Evolutionary conservation across 2,113 vertebrate genomes (phyloP).

Genomic region (Oenanthe melanoleuca): DNA sequence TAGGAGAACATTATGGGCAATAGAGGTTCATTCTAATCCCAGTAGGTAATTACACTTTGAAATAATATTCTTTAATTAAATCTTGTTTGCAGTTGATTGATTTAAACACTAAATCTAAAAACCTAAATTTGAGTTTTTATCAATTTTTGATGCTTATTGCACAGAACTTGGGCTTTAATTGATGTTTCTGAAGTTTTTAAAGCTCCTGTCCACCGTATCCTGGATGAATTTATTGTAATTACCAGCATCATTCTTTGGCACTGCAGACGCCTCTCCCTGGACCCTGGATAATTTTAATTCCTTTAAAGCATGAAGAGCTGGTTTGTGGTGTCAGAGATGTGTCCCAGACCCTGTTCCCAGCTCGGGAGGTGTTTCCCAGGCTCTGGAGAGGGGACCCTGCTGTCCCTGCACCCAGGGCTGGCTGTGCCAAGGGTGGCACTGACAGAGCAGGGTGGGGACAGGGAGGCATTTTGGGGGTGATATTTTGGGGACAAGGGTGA

Average conservation of each 20-base stretch:
- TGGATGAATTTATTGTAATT: constrained; percentile 79
- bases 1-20: constrained; percentile 91
- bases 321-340: not conserved
- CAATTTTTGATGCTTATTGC: constrained; percentile 89
- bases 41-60: constrained; percentile 99
- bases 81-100: constrained; percentile 99
- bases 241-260: constrained; percentile 49
- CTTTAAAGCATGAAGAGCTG: not conserved
- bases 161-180: constrained; percentile 85
- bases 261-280: constrained; percentile 35
- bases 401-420: rapidly evolving
- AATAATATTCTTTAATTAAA: constrained; percentile 99
- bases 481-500: not conserved
- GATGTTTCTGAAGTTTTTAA: constrained; percentile 87
- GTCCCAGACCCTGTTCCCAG: not conserved
- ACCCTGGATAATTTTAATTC: constrained; percentile 14
- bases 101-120: constrained; percentile 95
- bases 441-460: rapidly evolving
- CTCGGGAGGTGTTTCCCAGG: not conserved
- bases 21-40: constrained; percentile 98
- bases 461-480: rapidly evolving
- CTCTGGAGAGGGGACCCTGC: not conserved
- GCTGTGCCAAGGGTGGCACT: rapidly evolving
- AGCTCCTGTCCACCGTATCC: constrained; percentile 76
- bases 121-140: constrained; percentile 87